These are phyloP conservation scores for Coreoperca whiteheadi DNA, from an alignment of 2,113 vertebrate species.

Conservation along the genomic window DNA sequence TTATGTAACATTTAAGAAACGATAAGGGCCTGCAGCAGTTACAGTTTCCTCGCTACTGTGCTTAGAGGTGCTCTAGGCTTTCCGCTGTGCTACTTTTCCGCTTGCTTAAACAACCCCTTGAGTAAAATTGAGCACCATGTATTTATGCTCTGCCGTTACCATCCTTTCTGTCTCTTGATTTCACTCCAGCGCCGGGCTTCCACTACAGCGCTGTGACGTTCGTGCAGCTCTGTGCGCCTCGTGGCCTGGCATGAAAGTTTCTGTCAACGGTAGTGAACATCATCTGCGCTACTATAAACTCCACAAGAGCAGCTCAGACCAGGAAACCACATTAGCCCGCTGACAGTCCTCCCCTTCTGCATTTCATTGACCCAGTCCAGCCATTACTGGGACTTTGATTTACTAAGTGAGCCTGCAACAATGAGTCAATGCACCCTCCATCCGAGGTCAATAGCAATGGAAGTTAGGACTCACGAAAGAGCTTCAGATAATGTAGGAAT, in stretches of 20 bases:
- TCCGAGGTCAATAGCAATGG: slow-evolving; percentile 38
- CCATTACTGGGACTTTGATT: slow-evolving; percentile 68
- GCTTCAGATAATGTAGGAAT: slow-evolving; percentile 21
- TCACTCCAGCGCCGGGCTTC: slow-evolving; percentile 9
- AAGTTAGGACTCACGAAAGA: not conserved
- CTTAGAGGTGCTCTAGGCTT: slow-evolving; percentile 50
- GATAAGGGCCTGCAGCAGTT: not conserved
- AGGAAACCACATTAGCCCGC: slow-evolving; percentile 48
- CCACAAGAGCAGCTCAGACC: slow-evolving; percentile 18
- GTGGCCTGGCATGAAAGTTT: slow-evolving; percentile 25
- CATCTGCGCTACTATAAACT: slow-evolving; percentile 18
- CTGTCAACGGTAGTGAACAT: slow-evolving; percentile 19
- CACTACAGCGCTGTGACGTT: slow-evolving; percentile 1
- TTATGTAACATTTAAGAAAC: slow-evolving; percentile 52
- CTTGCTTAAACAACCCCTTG: slow-evolving; percentile 12
- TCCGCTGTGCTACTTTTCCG: slow-evolving; percentile 9
- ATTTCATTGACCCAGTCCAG: slow-evolving; percentile 59
- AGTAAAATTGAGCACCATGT: not conserved
- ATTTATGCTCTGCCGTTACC: slow-evolving; percentile 2
- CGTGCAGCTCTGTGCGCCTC: slow-evolving; percentile 29
- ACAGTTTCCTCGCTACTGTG: slow-evolving; percentile 9
- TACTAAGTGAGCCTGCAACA: slow-evolving; percentile 51
- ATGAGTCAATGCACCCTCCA: slow-evolving; percentile 34
- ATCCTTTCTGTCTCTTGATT: slow-evolving; percentile 8
- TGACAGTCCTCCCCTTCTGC: slow-evolving; percentile 17